Conservation (phyloP, 2,888 invertebrate genomes). For the Papilio gigon region DNA sequence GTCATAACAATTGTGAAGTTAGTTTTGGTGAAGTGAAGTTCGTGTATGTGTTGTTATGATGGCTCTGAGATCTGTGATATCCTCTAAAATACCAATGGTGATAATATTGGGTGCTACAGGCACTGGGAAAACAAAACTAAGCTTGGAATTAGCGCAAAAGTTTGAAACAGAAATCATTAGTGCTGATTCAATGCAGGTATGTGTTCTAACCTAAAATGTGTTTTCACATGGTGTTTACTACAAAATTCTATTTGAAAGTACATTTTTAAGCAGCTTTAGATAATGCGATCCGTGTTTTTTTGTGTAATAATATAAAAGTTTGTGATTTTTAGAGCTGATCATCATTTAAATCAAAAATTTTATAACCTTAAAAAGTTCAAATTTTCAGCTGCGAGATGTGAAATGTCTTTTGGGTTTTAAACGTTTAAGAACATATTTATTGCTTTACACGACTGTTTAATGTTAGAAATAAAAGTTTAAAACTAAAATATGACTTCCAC, state of each 20-base stretch:
- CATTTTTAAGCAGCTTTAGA: not conserved
- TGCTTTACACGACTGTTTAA: not conserved
- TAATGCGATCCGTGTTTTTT: not conserved
- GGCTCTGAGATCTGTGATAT: conserved; percentile 71
- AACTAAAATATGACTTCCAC: not conserved
- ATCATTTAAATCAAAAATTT: conserved; percentile 29
- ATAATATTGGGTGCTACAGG: conserved; percentile 98
- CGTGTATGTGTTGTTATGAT: conserved; percentile 60
- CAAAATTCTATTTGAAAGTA: not conserved
- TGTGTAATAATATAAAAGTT: not conserved
- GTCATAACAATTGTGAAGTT: conserved; percentile 73
- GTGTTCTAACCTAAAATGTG: conserved; percentile 40
- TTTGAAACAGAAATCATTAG: conserved; percentile 97
- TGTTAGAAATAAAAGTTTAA: not conserved
- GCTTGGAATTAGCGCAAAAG: conserved; percentile 93
- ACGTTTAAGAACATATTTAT: not conserved
- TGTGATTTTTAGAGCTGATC: not conserved
- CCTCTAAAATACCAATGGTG: conserved; percentile 85
- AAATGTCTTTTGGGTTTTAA: not conserved
- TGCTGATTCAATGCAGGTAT: conserved; percentile 99
- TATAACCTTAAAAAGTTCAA: conserved; percentile 62
- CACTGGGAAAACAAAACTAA: conserved; percentile 97
- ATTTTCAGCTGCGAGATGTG: not conserved
- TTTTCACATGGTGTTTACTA: not conserved
- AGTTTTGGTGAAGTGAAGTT: conserved; percentile 65